A percentile compares a stretch with the other conserved stretches of the same genome.
phyloP scores from a whole-genome alignment of 2,888 invertebrate genomes.

The Hyposoter dolosus region DNA sequence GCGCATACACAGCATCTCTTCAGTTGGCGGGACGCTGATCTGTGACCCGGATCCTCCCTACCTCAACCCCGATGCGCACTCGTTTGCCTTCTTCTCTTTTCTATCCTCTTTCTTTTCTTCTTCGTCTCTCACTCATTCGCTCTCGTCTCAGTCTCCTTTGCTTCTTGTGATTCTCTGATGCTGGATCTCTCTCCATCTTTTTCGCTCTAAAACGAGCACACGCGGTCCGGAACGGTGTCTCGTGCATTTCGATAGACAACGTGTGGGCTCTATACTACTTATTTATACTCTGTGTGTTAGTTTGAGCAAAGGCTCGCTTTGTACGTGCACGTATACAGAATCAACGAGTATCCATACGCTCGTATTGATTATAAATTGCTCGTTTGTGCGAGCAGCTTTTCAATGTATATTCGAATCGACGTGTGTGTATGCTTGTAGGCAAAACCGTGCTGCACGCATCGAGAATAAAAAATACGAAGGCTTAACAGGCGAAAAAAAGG shows the following conservation, averaged over 20 bases:
- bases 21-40: conserved; percentile 83
- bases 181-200: conserved; percentile 49
- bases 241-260: conserved; percentile 44
- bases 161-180: conserved; percentile 42
- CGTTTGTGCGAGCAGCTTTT: conserved; percentile 23
- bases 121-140: conserved; percentile 42
- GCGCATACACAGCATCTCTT: conserved; percentile 73
- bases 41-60: conserved; percentile 85
- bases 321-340: conserved; percentile 14
- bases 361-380: conserved; percentile 53
- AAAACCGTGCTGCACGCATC: conserved; percentile 74
- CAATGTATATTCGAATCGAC: not conserved
- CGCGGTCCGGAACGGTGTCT: conserved; percentile 61
- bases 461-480: conserved; percentile 67
- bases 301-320: conserved; percentile 31
- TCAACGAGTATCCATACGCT: conserved; percentile 34
- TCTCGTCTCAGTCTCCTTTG: conserved; percentile 7
- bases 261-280: conserved; percentile 38
- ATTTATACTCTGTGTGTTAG: conserved; percentile 42
- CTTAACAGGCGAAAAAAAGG: conserved; percentile 37
- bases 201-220: conserved; percentile 51
- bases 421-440: conserved; percentile 26
- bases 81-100: conserved; percentile 77
- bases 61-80: conserved; percentile 79
- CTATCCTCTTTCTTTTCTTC: conserved; percentile 63